Evolutionary conservation across 2,797 vertebrate species (phyloP).

Genomic region (Sebastes vulpes): DNA sequence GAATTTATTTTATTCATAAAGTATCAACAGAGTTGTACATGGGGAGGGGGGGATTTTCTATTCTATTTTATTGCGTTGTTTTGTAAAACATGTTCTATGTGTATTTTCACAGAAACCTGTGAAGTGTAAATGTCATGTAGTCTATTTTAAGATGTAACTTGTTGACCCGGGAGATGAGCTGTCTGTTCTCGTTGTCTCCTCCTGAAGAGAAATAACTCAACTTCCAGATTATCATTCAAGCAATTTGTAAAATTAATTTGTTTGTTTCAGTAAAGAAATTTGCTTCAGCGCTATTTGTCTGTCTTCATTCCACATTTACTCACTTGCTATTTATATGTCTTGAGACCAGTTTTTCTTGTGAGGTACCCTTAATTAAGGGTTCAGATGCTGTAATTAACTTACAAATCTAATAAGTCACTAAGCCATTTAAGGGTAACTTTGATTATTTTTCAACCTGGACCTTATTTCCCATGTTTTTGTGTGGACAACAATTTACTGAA

Average conservation of each 20-base stretch:
- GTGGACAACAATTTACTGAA: too few relatives aligned
- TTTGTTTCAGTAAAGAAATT: slow-evolving; percentile 76
- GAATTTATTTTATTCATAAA: slow-evolving; percentile 40
- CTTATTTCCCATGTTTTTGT: too few relatives aligned
- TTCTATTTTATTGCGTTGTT: slow-evolving; percentile 73
- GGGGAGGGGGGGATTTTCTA: slow-evolving; percentile 30
- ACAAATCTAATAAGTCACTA: neutral
- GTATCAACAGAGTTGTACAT: slow-evolving; percentile 38
- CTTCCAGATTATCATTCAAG: slow-evolving; percentile 50
- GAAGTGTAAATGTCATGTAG: slow-evolving; percentile 72
- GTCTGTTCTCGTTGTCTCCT: slow-evolving; percentile 19
- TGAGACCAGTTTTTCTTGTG: neutral
- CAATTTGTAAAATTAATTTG: slow-evolving; percentile 71
- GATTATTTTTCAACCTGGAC: too few relatives aligned
- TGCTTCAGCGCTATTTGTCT: slow-evolving; percentile 16
- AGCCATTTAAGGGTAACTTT: neutral
- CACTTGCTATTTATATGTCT: neutral
- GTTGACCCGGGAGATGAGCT: slow-evolving; percentile 33
- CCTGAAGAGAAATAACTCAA: slow-evolving; percentile 38
- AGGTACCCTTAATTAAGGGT: neutral
- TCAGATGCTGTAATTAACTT: neutral
- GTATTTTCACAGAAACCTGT: slow-evolving; percentile 65
- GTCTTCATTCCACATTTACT: neutral
- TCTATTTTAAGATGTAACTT: slow-evolving; percentile 68
- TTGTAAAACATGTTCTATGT: slow-evolving; percentile 73